Base-by-base conservation (phyloP, 2,113 vertebrate species). In the Archocentrus centrarchus region DNA sequence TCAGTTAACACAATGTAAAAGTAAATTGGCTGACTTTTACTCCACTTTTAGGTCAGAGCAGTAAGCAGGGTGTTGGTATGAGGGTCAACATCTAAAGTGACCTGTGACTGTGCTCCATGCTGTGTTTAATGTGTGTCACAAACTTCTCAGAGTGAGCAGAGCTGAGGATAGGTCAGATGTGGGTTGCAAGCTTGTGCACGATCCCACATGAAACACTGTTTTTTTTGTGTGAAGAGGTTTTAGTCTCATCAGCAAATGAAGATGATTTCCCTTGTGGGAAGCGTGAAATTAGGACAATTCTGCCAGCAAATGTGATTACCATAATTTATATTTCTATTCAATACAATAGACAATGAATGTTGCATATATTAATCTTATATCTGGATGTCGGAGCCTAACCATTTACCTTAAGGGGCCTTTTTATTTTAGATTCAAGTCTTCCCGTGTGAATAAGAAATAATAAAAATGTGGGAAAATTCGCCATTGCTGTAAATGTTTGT, bases 241-340 rank as follows among this genome's bases (percentile, higher is more conserved):
- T 60, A 8, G 70, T 80, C 30, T 83, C 57, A 39, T 81, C 24
- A 30, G 64, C 17, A 75, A 68, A 83, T 76, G 27, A 50, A 64
- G 50, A 85, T 82, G 39, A 86, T 85, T 85, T 90, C 86, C 82
- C 75, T 32, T 62, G 84, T 18, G 84, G 55, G 80, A 77, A 81
- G 60, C 58, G 35, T 79, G 63, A 85, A 80, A 88, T 73, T 73
- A 47, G 11, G 11, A 32, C 55, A 55, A 73, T 80, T 80, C 62
- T 85, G 59, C 24, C 62, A 80, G 37, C 35, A 82, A 58, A 80
- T 73, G 59, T 60, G 63, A 89, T 89, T 86, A 76, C 20, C 78
- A 60, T 77, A 11, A 60, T 22, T 20, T 39, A 0, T 53, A 53
- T 53, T 73, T 59, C 11, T 18, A 50, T 27, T 32, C 13, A n/a